Evolutionary conservation across 2,113 vertebrate genomes (phyloP), one percentile per base, ranked within the genome.

Genomic region (Dipodomys spectabilis): DNA sequence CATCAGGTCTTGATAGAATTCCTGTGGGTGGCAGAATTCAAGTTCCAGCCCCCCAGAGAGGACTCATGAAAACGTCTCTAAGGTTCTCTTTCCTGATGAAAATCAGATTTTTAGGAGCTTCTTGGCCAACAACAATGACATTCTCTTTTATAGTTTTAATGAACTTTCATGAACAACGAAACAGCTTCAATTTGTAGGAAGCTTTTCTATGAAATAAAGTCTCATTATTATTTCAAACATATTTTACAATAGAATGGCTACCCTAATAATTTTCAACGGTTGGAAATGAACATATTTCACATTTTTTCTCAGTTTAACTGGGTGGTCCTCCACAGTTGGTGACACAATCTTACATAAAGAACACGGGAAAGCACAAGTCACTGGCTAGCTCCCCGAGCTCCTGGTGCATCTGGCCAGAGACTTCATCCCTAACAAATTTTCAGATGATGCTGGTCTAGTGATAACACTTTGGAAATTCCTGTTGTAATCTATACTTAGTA

Each of bases 261-360:
- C 62, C 11, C 19, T 44, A 11, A 45, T 28, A 30, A 78, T 32
- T 27, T 65, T 88, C 28, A 75, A 85, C 3, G 69, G 35, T 57
- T 79, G 32, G 2, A 68, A 94, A 86, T 72, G 57, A 94, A 75
- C 49, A 86, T 71, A 73, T 32, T n/a, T 35, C 62, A 44, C 57
- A 82, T 74, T 88, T 4, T 53, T 49, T 87, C 25, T 82, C 77
- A 74, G 44, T 69, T 2, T 68, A 67, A 82, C 44, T 45, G 39
- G 69, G 4, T 11, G 19, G 30, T 79, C 57, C 39, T 65, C 7
- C 23, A 68, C 79, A 57, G 9, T 79, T 30, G 71, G 23, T 2
- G 44, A 57, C 13, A 39, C 68, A n/a, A 77, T 79, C 25, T 62
- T 32, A 74, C 32, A 71, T 9, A 35, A 65, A 68, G 28, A 30